Conservation (phyloP, 2,113 vertebrate species). For the Myxocyprinus asiaticus region DNA sequence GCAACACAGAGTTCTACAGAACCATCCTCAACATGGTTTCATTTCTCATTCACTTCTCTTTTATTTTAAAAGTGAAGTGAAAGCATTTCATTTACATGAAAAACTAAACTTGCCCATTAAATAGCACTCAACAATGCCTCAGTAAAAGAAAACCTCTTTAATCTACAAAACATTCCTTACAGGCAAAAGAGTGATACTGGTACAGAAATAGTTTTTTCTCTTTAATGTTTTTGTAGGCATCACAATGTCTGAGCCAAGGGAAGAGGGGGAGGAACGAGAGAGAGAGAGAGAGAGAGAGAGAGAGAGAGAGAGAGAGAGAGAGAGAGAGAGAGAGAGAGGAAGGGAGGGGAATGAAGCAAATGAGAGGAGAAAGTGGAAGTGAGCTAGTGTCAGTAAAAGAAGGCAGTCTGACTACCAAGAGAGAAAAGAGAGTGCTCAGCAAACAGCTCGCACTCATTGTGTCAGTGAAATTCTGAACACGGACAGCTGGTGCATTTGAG, state of each 20-base stretch:
- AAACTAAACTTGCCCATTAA: not conserved
- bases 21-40: no score
- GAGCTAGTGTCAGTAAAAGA: conserved; percentile 62
- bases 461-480: conserved; percentile 62
- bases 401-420: conserved; percentile 38
- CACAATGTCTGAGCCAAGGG: conserved; percentile 40
- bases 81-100: no score
- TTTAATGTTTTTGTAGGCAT: conserved; percentile 47
- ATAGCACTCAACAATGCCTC: not conserved
- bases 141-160: not conserved
- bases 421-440: conserved; percentile 49
- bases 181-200: not conserved
- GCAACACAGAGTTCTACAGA: no score
- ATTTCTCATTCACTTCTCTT: no score
- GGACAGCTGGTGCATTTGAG: conserved; percentile 62
- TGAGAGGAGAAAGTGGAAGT: no score
- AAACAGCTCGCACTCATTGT: conserved; percentile 55
- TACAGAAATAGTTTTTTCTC: conserved; percentile 18
- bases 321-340: conserved; percentile 24
- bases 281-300: conserved; percentile 62
- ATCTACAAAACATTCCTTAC: conserved; percentile 10
- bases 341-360: not conserved
- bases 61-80: no score
- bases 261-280: conserved; percentile 43
- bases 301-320: conserved; percentile 42